These are phyloP conservation scores for Nettapus auritus DNA, from an alignment of 2,113 vertebrate genomes.

Conservation along the genomic window DNA sequence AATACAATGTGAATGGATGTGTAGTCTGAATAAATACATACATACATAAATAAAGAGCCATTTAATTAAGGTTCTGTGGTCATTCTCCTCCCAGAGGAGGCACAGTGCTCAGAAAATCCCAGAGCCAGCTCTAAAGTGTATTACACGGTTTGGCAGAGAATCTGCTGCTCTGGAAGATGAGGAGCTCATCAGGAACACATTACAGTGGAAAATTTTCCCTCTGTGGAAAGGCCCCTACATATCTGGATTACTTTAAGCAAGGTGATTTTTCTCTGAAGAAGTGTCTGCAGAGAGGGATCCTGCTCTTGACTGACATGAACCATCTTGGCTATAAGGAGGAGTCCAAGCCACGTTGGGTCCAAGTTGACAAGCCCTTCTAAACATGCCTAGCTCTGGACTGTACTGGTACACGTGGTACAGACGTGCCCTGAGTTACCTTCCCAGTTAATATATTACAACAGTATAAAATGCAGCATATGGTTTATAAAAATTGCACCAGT, in stretches of 20 bases:
- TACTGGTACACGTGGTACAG: background rate
- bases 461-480: background rate
- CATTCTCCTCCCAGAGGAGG: background rate
- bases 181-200: background rate
- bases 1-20: slow-evolving; percentile 41
- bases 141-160: background rate
- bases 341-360: background rate
- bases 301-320: background rate
- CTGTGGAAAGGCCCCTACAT: background rate
- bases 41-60: slow-evolving; percentile 15
- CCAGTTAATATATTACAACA: background rate
- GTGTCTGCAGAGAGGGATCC: background rate
- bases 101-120: background rate
- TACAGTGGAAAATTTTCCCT: background rate
- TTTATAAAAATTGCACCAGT: background rate
- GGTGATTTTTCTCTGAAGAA: background rate
- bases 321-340: background rate
- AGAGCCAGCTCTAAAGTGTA: background rate
- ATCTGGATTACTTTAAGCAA: background rate
- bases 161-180: background rate
- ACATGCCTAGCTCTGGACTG: background rate
- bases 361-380: background rate
- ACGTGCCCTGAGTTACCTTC: background rate
- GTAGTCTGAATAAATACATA: background rate
- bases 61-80: background rate